Base-by-base conservation (phyloP, 2,888 invertebrate species). In the Trichopria drosophilae region DNA sequence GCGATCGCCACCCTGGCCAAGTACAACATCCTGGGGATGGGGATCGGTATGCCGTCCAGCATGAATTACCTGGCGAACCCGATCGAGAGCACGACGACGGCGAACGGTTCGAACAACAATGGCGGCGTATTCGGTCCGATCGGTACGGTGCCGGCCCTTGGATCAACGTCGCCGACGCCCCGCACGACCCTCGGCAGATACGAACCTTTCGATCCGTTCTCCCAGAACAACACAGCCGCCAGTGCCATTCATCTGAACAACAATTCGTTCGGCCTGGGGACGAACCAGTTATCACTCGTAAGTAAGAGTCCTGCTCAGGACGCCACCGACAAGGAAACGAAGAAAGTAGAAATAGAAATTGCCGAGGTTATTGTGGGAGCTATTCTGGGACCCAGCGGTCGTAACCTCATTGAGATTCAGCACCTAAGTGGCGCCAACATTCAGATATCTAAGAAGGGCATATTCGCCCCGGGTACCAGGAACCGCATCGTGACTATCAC, bases 391-490 rank as follows among this genome's bases (percentile, higher is more conserved):
- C 95, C 94, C 64, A 95, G 93, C 75, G 97, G 96, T 62, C 89
- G 93, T 79, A 90, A 93, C 78, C 85, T 97, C 76, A 90, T 94
- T 72, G 96, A 97, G 83, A 93, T 97, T 79, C 96, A 96, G 82
- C 93, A 94, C 81, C 84, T 89, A 80, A 94, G 93, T 75, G 94
- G 95, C 78, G 94, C 96, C 78, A 94, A 90, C 82, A 94, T 97
- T 79, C 95, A 96, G 82, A 96, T 97, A 81, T 94, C 94, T 67
- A 96, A 96, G 84, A 96, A 96, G 82, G 95, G 95, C 77, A 92
- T 91, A 73, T 96, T 93, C 82, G 92, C 93, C 71, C 95, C 96
- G 63, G 95, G 95, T 79, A 96, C 95, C 65, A 88, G 94, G 78
- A 95, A 96, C 83, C 89, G 96, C 75, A 92, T 95, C 79, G 96